A percentile compares a stretch with the other conserved stretches of the same genome.
Conservation (phyloP, 2,113 vertebrate genomes). For the Pygoscelis adeliae region DNA sequence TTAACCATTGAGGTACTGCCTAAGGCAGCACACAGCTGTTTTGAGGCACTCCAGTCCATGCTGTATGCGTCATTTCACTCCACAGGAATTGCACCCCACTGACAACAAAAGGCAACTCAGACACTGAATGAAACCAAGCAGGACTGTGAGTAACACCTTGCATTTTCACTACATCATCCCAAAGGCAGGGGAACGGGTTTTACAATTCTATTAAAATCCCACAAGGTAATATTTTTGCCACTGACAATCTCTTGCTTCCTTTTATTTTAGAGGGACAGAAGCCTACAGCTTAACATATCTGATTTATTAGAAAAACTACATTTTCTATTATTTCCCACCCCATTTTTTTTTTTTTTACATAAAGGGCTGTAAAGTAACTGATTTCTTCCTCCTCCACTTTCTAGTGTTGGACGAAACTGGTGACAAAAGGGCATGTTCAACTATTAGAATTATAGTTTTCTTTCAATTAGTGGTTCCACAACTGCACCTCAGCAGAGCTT, state of each 20-base stretch:
- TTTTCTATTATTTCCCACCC: background rate
- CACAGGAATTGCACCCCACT: background rate
- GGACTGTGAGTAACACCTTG: background rate
- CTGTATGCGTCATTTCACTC: background rate
- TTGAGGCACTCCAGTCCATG: background rate
- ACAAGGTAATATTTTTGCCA: background rate
- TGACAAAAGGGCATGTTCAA: background rate
- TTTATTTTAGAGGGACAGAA: conserved; percentile 3
- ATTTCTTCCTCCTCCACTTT: background rate
- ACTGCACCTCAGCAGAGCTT: background rate
- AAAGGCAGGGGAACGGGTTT: background rate
- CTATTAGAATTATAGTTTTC: background rate
- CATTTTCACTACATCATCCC: background rate
- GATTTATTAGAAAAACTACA: background rate
- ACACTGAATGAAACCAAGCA: conserved; percentile 23
- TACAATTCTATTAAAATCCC: conserved; percentile 19
- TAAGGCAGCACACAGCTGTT: conserved; percentile 18
- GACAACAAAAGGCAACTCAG: background rate
- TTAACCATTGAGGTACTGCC: conserved; percentile 18
- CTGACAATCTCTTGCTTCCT: background rate
- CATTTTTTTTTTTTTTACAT: too few relatives aligned
- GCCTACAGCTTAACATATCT: background rate
- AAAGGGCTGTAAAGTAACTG: background rate
- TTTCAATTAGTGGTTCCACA: background rate
- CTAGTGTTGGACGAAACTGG: background rate